A percentile compares a stretch with the other conserved stretches of the same genome.
These are phyloP conservation scores for Drosophila pseudotalamancana DNA, from an alignment of 2,888 invertebrate genomes.

Conservation along the genomic window DNA sequence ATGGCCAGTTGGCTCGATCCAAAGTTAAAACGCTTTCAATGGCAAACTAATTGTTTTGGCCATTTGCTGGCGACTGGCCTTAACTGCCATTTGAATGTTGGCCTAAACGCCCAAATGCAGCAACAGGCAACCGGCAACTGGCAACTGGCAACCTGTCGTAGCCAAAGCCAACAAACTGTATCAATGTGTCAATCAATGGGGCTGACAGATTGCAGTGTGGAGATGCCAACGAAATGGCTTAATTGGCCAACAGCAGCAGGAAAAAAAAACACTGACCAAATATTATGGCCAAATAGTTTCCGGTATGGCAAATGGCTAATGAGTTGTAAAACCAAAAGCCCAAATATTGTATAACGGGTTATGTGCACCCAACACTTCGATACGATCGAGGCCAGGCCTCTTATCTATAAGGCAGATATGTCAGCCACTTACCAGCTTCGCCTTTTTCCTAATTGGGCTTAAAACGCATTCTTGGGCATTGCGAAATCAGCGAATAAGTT, in stretches of 20 bases:
- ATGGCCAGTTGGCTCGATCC: constrained; percentile 22
- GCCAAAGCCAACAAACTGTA: constrained; percentile 50
- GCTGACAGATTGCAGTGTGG: constrained; percentile 56
- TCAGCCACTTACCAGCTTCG: constrained; percentile 19
- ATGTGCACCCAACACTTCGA: constrained; percentile 17
- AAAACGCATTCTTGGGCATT: constrained; percentile 73
- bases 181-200: constrained; percentile 73
- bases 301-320: constrained; percentile 75
- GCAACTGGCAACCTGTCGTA: constrained; percentile 29
- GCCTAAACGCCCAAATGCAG: constrained; percentile 54
- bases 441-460: constrained; percentile 56
- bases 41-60: constrained; percentile 48
- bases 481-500: constrained; percentile 18
- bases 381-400: constrained; percentile 20
- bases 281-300: constrained; percentile 77
- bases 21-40: constrained; percentile 40
- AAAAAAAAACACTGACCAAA: constrained; percentile 59
- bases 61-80: constrained; percentile 22
- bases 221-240: constrained; percentile 53
- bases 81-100: constrained; percentile 62
- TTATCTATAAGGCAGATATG: constrained; percentile 9
- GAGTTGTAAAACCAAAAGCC: constrained; percentile 61
- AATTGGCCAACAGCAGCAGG: constrained; percentile 61
- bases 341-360: constrained; percentile 42
- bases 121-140: constrained; percentile 11